A percentile compares a stretch with the other conserved stretches of the same genome.
These are phyloP conservation scores for Ariolimax columbianus DNA, from an alignment of 2,888 invertebrate genomes.

Conservation along the genomic window DNA sequence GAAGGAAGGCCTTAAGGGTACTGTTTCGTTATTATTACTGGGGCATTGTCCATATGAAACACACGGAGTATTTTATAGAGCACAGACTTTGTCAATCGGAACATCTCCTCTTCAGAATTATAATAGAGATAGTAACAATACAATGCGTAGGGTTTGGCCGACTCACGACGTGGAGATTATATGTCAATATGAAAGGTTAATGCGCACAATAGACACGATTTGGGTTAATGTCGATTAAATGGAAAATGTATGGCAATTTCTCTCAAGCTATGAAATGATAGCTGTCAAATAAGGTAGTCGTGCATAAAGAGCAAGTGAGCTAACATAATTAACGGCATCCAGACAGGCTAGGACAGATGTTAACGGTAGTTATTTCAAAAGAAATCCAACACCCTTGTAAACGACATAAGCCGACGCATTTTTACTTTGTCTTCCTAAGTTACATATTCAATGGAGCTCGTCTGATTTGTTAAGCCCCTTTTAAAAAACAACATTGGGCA, in stretches of 20 bases:
- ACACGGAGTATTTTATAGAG: neutral
- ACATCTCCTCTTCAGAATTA: neutral
- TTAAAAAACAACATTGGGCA: too few relatives aligned
- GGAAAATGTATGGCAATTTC: neutral
- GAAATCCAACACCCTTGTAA: too few relatives aligned
- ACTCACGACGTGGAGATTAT: neutral
- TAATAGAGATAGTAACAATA: neutral
- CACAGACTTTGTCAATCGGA: neutral
- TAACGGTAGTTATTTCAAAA: neutral
- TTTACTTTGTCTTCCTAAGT: too few relatives aligned
- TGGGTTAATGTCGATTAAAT: neutral
- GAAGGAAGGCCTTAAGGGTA: neutral
- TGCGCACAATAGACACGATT: neutral
- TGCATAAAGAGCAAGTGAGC: neutral
- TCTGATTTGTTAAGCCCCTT: too few relatives aligned
- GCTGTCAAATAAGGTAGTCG: neutral
- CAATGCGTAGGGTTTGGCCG: neutral
- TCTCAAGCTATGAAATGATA: neutral
- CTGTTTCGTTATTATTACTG: neutral
- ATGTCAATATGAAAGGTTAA: neutral
- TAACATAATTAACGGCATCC: neutral
- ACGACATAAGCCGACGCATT: too few relatives aligned
- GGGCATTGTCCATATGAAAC: neutral
- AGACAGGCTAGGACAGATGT: neutral
- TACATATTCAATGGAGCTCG: too few relatives aligned